Conservation (phyloP, 2,888 invertebrate genomes). For the Trachelus iudaicus region DNA sequence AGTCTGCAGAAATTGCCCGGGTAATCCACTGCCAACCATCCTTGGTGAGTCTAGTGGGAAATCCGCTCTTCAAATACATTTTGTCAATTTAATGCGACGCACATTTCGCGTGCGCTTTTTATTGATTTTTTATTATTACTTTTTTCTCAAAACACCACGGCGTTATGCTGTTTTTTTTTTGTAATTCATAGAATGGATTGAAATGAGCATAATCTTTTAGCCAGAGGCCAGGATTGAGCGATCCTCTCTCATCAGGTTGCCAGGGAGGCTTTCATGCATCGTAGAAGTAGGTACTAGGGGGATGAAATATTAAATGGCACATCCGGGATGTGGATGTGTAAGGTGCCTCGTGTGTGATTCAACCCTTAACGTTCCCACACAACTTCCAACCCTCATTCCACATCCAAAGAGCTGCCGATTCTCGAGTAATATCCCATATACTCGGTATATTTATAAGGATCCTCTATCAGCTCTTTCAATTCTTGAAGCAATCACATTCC, state of each 20-base stretch:
- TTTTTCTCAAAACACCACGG: neutral
- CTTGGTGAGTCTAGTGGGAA: neutral
- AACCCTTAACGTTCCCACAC: neutral
- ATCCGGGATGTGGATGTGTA: neutral
- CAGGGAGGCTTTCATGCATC: neutral
- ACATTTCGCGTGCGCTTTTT: neutral
- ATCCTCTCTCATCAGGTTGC: neutral
- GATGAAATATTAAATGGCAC: neutral
- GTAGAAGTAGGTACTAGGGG: neutral
- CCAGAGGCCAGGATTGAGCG: neutral
- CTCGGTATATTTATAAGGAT: neutral
- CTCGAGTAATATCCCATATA: neutral
- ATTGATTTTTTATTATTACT: neutral
- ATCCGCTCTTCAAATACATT: neutral
- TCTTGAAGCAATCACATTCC: neutral
- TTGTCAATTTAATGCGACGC: neutral
- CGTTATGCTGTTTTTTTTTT: neutral
- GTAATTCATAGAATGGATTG: neutral
- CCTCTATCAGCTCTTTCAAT: neutral
- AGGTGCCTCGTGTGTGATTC: neutral
- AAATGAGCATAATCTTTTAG: neutral
- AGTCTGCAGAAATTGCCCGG: neutral
- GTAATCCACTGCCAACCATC: neutral
- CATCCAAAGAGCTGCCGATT: neutral
- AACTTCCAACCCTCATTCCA: neutral